Conservation (phyloP, 1,140 invertebrate genomes). For the Platyscapa corneri region DNA sequence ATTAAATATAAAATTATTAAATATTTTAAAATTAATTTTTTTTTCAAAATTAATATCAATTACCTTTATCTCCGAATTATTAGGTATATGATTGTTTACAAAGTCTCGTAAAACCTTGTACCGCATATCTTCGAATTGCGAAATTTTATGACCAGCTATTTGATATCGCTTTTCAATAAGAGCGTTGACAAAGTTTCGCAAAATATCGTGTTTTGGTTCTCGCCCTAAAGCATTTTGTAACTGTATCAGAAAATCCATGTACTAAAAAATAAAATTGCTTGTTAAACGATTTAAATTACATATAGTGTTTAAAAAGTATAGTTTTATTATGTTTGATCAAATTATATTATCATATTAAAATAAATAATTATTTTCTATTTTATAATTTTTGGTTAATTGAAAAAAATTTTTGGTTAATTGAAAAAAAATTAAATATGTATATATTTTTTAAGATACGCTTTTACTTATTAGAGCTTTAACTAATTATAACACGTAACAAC, state of each 20-base stretch:
- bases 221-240: constrained; percentile 57
- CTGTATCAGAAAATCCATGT: constrained; percentile 60
- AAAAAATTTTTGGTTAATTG: no score
- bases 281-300: background rate
- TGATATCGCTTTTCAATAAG: constrained; percentile 54
- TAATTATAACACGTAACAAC: no score
- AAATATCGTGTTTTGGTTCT: constrained; percentile 57
- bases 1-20: background rate
- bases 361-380: no score
- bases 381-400: no score
- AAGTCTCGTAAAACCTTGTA: constrained; percentile 59
- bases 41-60: background rate
- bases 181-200: constrained; percentile 55
- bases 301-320: no score
- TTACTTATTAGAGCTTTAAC: no score
- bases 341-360: no score
- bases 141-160: constrained; percentile 58
- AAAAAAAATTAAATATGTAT: no score
- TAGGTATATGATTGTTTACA: constrained; percentile 55
- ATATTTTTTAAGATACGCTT: no score
- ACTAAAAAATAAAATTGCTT: constrained; percentile 52
- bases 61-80: constrained; percentile 58
- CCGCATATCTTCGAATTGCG: constrained; percentile 57
- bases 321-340: no score
- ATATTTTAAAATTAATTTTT: no score